phyloP scores from a whole-genome alignment of 2,888 invertebrate species.

The Zelleria hepariella region DNA sequence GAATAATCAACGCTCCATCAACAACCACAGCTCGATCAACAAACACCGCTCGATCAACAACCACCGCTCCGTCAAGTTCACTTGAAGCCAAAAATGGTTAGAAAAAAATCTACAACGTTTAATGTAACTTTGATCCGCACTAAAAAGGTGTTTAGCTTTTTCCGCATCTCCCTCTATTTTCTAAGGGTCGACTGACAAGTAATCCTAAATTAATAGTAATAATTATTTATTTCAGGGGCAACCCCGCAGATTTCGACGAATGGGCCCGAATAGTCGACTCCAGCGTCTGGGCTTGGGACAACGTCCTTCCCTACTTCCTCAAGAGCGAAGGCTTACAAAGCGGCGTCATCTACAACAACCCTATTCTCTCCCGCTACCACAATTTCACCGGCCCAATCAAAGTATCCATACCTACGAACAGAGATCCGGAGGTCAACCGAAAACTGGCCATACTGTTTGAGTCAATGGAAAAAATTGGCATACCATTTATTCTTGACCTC shows the following conservation, averaged over 20 bases:
- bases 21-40: no score
- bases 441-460: conserved; percentile 43
- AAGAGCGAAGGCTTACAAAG: conserved; percentile 74
- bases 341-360: conserved; percentile 47
- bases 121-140: background rate
- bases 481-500: conserved; percentile 52
- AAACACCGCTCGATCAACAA: no score
- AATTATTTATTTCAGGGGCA: conserved; percentile 51
- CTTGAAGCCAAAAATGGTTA: background rate
- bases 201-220: background rate
- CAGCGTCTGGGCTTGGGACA: conserved; percentile 72
- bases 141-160: background rate
- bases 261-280: conserved; percentile 75
- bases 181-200: background rate
- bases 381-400: conserved; percentile 36
- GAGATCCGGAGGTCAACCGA: conserved; percentile 26
- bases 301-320: conserved; percentile 75
- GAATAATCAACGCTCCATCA: no score
- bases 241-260: conserved; percentile 74
- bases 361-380: conserved; percentile 31
- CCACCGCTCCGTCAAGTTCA: no score
- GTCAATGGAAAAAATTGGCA: conserved; percentile 53
- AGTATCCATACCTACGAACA: conserved; percentile 45
- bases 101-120: background rate
- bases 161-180: background rate